Conservation (phyloP, 2,113 vertebrate genomes). For the Hemichromis elongatus region DNA sequence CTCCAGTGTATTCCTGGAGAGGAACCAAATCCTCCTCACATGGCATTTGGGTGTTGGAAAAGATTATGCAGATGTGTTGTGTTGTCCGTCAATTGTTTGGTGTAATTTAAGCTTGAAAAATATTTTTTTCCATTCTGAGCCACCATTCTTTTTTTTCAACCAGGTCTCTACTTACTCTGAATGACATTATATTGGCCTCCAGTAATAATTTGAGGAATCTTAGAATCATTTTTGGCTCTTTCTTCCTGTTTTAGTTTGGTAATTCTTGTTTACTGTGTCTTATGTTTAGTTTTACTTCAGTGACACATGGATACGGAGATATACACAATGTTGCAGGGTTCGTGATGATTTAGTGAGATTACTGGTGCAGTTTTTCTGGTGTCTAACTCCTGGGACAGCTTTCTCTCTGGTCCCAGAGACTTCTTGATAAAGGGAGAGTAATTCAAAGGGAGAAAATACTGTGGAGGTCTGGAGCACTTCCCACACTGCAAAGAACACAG, state of each 20-base stretch:
- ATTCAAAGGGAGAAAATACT: no score
- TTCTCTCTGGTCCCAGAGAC: background rate
- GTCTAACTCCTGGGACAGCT: background rate
- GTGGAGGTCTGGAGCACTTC: no score
- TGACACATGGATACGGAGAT: fast-evolving
- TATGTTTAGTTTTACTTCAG: background rate
- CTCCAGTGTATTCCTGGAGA: background rate
- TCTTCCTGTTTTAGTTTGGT: background rate
- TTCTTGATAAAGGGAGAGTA: background rate
- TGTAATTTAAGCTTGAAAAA: background rate
- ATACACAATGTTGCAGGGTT: background rate
- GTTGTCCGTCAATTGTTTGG: background rate
- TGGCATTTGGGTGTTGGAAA: background rate
- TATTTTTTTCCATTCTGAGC: background rate
- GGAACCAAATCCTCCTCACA: background rate
- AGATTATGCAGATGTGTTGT: background rate
- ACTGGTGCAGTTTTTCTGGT: background rate
- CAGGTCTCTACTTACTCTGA: background rate
- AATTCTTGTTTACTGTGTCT: background rate
- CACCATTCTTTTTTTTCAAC: background rate
- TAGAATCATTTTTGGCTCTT: no score
- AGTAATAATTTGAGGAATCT: background rate
- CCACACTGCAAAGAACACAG: no score
- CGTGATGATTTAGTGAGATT: background rate
- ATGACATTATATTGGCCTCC: background rate